Evolutionary conservation across 1,140 invertebrate genomes (phyloP), one percentile per base, ranked within the genome.

Genomic region (Phortica variegata): DNA sequence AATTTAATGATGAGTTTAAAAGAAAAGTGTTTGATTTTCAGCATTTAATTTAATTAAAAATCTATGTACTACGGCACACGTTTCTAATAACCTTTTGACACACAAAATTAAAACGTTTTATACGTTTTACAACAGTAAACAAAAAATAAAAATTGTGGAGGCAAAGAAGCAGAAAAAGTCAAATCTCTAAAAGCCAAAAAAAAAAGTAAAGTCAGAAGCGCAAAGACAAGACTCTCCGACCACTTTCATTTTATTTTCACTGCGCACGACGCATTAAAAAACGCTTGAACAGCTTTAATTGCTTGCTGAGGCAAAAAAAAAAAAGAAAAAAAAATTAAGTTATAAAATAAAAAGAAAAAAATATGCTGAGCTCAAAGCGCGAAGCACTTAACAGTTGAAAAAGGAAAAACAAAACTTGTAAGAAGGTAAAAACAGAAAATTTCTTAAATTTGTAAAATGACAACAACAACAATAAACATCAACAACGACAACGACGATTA

Each of bases 191-290:
- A n/a, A n/a, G n/a, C n/a, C n/a, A n/a, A n/a, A n/a, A n/a, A n/a
- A n/a, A n/a, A n/a, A n/a, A n/a, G n/a, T n/a, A n/a, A n/a, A n/a
- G n/a, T n/a, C n/a, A n/a, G n/a, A n/a, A n/a, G n/a, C n/a, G n/a
- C 20, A 20, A 43, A 47, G 34, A 44, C 44, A 59, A 46, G 34
- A 49, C 43, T 52, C 43, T 34, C 49, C 43, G 36, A 56, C 48
- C 62, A 66, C 62, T 66, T 66, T 66, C 62, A 66, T 66, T 66
- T 66, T 44, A 56, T 57, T 66, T 66, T 66, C 62, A 66, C 62
- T 66, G 56, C 53, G 63, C 63, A 66, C n/a, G n/a, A n/a, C n/a
- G n/a, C n/a, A n/a, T n/a, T 68, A 68, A 62, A 66, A 62, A 53
- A 61, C 62, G 56, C 53, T 66, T 61, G 63, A 66, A 56, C 59